Percentiles rank a stretch among this genome's conserved stretches.
These are phyloP conservation scores for Gallinago stenura DNA, from an alignment of 2,797 vertebrate species.

Conservation along the genomic window DNA sequence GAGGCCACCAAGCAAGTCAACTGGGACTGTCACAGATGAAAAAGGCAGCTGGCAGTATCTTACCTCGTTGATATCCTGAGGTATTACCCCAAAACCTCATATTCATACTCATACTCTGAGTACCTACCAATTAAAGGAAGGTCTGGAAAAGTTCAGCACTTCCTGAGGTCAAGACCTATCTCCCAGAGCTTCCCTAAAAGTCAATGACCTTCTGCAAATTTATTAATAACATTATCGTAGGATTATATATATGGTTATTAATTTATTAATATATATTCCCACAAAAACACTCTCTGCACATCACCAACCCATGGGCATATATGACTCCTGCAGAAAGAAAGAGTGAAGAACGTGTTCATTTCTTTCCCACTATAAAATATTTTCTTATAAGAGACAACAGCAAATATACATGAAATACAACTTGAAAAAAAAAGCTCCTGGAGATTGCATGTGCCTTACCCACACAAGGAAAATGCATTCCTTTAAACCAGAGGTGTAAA, in stretches of 20 bases:
- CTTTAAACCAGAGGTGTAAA: neutral
- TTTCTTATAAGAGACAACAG: neutral
- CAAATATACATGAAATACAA: neutral
- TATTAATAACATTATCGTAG: neutral
- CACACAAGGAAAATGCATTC: neutral
- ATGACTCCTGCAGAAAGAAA: neutral
- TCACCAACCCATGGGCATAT: rapidly evolving
- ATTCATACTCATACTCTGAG: neutral
- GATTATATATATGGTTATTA: too few species aligned
- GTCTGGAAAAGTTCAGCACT: neutral
- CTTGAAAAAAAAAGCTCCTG: neutral
- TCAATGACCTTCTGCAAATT: neutral
- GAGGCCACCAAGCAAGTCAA: neutral
- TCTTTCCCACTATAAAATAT: neutral
- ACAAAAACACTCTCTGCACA: rapidly evolving
- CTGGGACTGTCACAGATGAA: neutral
- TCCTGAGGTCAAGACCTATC: neutral
- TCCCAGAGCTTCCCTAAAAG: neutral
- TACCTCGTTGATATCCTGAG: neutral
- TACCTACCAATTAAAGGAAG: neutral
- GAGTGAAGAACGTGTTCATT: neutral
- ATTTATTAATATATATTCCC: neutral
- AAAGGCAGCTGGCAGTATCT: neutral
- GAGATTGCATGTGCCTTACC: neutral
- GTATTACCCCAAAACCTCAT: neutral